Conservation (phyloP, 2,888 invertebrate genomes). For the Dryomyza anilis region DNA sequence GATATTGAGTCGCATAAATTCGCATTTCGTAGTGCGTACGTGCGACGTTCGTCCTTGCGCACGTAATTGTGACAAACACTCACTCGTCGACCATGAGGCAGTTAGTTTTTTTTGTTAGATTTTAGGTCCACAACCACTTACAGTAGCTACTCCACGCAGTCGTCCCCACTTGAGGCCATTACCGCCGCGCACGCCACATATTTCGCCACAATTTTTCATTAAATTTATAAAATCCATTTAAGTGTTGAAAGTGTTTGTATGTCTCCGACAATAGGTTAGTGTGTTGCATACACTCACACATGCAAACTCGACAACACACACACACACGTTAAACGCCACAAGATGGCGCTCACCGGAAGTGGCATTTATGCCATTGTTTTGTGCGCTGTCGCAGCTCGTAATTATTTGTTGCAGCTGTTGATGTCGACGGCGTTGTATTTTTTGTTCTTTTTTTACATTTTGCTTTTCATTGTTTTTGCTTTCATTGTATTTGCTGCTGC, state of each 20-base stretch:
- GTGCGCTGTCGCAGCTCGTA: too few species aligned
- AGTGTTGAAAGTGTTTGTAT: too few species aligned
- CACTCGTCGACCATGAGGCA: too few species aligned
- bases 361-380: constrained; percentile 11
- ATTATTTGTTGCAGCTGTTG: background rate
- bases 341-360: constrained; percentile 26
- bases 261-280: too few species aligned
- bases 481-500: too few species aligned
- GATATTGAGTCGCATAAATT: too few species aligned
- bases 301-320: background rate
- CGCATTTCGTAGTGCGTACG: background rate
- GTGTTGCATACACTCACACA: background rate
- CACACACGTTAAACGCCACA: constrained; percentile 4
- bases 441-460: background rate
- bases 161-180: background rate
- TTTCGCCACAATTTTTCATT: background rate
- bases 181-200: background rate
- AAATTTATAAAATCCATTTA: too few species aligned
- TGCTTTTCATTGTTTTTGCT: background rate
- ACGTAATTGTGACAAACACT: constrained; percentile 1
- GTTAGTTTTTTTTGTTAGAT: too few species aligned
- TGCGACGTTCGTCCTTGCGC: background rate
- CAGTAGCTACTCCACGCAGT: background rate
- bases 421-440: background rate
- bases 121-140: background rate